Percentiles rank a stretch among this genome's conserved stretches.
phyloP scores from a whole-genome alignment of 2,797 vertebrate species.

The Coracias cyanogaster region DNA sequence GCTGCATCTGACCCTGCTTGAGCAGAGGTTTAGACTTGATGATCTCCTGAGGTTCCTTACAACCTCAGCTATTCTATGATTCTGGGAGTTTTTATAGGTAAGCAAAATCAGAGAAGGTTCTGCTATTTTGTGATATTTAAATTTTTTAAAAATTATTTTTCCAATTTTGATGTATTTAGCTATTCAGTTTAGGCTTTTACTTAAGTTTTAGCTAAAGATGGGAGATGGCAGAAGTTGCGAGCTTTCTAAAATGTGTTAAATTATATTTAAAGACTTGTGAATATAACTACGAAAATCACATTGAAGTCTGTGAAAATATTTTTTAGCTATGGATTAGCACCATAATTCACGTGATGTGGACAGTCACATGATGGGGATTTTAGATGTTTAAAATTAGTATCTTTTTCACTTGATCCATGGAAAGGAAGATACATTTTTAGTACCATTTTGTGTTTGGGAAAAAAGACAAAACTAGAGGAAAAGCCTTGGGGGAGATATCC shows the following conservation, averaged over 20 bases:
- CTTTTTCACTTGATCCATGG: neutral
- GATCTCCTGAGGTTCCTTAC: neutral
- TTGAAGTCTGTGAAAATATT: constrained; percentile 31
- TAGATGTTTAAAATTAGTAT: neutral
- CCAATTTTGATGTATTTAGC: neutral
- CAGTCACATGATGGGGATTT: neutral
- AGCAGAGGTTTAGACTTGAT: neutral
- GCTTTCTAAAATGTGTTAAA: constrained; percentile 55
- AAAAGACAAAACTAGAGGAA: neutral
- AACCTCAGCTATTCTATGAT: neutral
- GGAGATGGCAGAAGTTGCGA: neutral
- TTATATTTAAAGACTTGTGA: constrained; percentile 58
- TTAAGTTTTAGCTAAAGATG: constrained; percentile 11
- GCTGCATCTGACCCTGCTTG: neutral
- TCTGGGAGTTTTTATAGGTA: neutral
- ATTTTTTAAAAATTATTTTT: neutral
- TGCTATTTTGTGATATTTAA: neutral
- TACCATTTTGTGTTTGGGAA: neutral
- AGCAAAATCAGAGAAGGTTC: neutral
- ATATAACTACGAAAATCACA: constrained; percentile 24
- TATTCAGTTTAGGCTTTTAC: neutral
- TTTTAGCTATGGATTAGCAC: constrained; percentile 30
- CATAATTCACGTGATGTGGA: neutral
- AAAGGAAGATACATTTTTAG: neutral
- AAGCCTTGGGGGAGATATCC: neutral